phyloP scores from a whole-genome alignment of 2,888 invertebrate species.

The Alviniconcha strummeri region DNA sequence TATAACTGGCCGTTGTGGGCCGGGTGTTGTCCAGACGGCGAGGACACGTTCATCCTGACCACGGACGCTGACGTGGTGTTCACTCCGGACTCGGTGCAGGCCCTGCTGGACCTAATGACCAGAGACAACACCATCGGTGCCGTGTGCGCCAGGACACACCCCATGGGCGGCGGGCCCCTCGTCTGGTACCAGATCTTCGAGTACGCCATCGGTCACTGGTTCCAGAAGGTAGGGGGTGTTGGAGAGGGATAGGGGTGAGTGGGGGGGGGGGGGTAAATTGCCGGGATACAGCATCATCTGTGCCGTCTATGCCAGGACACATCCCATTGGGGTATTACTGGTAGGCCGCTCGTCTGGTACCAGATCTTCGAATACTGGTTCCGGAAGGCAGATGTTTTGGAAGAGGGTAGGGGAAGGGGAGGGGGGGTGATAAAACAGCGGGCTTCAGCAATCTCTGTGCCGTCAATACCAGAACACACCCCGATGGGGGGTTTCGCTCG shows the following conservation, averaged over 20 bases:
- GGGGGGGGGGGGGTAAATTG: neutral
- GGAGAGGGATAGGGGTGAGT: neutral
- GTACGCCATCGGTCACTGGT: constrained; percentile 70
- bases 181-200: constrained; percentile 70
- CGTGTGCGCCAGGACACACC: constrained; percentile 68
- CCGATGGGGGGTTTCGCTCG: constrained; percentile 65
- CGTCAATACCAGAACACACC: constrained; percentile 68
- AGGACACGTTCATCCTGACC: constrained; percentile 64
- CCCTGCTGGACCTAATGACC: constrained; percentile 67
- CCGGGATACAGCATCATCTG: constrained; percentile 55
- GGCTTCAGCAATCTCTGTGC: constrained; percentile 66
- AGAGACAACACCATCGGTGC: constrained; percentile 67
- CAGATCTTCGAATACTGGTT: constrained; percentile 71
- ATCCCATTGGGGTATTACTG: constrained; percentile 46
- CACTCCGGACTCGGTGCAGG: constrained; percentile 65
- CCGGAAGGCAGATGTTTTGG: constrained; percentile 57
- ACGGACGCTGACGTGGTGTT: constrained; percentile 70
- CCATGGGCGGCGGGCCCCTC: constrained; percentile 65
- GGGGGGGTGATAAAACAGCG: constrained; percentile 46
- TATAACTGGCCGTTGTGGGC: too few relatives aligned
- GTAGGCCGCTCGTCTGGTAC: constrained; percentile 67
- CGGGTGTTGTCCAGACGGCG: constrained; percentile 34
- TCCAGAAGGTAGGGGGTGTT: constrained; percentile 61
- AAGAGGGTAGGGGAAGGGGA: too few relatives aligned
- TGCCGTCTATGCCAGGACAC: constrained; percentile 69